phyloP scores from a whole-genome alignment of 1,140 invertebrate genomes.

The Scaptodrosophila lebanonensis region DNA sequence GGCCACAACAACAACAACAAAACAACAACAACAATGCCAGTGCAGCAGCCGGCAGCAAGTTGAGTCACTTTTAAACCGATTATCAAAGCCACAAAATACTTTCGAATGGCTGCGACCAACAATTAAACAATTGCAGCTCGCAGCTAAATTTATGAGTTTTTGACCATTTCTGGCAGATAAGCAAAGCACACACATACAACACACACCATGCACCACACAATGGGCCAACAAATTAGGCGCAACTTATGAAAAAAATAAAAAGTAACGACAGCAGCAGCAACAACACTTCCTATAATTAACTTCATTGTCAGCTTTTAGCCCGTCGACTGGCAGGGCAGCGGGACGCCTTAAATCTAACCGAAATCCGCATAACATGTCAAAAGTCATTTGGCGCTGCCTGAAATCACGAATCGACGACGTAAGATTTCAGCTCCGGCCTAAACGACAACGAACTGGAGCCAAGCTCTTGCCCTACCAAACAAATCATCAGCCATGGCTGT shows the following conservation, averaged over 20 bases:
- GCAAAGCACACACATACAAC: constrained; percentile 27
- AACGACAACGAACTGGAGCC: constrained; percentile 10
- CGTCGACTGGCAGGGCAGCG: no score
- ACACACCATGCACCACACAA: constrained; percentile 24
- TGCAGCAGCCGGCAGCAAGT: constrained; percentile 50
- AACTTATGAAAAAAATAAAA: background rate
- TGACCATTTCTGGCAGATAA: constrained; percentile 42
- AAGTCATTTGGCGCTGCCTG: constrained; percentile 57
- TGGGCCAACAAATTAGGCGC: constrained; percentile 16
- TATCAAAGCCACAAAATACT: constrained; percentile 46
- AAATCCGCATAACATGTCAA: constrained; percentile 65
- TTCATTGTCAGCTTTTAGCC: constrained; percentile 19
- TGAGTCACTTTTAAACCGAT: constrained; percentile 60
- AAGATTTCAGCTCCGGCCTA: constrained; percentile 39
- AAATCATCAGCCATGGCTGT: no score
- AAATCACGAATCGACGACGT: constrained; percentile 55
- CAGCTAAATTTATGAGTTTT: constrained; percentile 57
- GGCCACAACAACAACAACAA: constrained; percentile 16
- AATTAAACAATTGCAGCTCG: constrained; percentile 69
- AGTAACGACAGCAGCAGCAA: constrained; percentile 5
- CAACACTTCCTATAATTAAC: constrained; percentile 22
- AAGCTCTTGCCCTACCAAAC: constrained; percentile 14
- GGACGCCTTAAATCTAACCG: constrained; percentile 21
- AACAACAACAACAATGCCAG: constrained; percentile 34
- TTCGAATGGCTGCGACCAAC: constrained; percentile 43